Conservation (phyloP, 1,140 invertebrate species). For the Heliothis virescens region DNA sequence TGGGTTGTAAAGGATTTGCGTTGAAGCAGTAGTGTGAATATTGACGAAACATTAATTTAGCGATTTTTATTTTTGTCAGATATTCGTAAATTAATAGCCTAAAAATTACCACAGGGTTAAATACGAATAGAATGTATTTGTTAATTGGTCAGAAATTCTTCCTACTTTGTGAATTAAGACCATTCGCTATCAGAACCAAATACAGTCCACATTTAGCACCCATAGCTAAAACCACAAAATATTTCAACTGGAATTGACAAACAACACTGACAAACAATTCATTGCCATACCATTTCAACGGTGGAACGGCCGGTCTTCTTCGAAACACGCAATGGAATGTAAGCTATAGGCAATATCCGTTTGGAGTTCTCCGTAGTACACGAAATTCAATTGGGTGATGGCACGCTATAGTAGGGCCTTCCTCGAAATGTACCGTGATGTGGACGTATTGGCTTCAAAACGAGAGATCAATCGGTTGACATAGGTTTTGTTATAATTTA, state of each 20-base stretch:
- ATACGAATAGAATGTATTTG: too few species aligned
- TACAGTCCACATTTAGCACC: neutral
- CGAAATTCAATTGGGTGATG: neutral
- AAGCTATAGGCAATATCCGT: slow-evolving; percentile 14
- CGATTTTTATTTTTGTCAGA: too few species aligned
- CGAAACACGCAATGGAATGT: slow-evolving; percentile 26
- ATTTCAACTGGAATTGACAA: neutral
- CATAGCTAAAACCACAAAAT: neutral
- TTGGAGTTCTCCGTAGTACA: neutral
- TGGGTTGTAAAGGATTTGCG: too few species aligned
- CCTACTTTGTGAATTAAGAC: too few species aligned
- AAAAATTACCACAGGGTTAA: too few species aligned
- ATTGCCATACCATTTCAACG: slow-evolving; percentile 3
- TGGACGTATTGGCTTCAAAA: neutral
- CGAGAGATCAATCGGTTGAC: too few species aligned
- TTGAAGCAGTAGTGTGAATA: too few species aligned
- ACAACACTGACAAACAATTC: slow-evolving; percentile 12
- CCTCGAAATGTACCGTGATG: neutral
- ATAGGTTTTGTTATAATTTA: too few species aligned
- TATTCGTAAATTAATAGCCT: too few species aligned
- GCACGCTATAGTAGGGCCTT: neutral
- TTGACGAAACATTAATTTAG: too few species aligned
- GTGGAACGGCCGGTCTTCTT: slow-evolving; percentile 2
- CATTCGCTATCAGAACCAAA: neutral
- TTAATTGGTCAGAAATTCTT: too few species aligned